Base-by-base conservation (phyloP, 1,140 invertebrate genomes). In the Hycleus cichorii region DNA sequence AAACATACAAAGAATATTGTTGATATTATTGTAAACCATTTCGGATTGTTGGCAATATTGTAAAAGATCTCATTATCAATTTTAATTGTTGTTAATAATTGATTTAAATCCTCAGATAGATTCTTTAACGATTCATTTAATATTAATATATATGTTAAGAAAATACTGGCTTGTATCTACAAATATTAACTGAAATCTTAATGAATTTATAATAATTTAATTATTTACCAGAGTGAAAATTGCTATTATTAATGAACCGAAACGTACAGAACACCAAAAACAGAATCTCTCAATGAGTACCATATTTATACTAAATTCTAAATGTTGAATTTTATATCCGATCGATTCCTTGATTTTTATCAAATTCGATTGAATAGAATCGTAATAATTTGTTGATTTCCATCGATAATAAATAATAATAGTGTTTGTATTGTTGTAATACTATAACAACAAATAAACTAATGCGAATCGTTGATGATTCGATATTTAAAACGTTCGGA, bases 211-310 rank as follows among this genome's bases (percentile, higher is more conserved):
- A 2, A 46, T 26, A 39, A 32, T 39, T 39, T 55, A n/a, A 11
- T 26, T 51, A 11, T 18, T 55, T 47, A 55, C 52, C 44, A 47
- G 7, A 24, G 52, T 55, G 9, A 56, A 40, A 26, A 59, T 42
- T 1, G 42, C 49, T n/a, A 42, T 45, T 24, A 63, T 32, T 12
- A 56, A 10, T 4, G 57, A 38, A 42, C 61, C 61, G 2, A 63
- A 39, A 32, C 61, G 43, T 38, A 63, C 45, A 26, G 61, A 63
- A 42, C 54, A 63, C 42, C 48, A 59, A 25, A 63, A 53, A 43
- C 61, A 63, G 40, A 39, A 63, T 27, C 42, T 55, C n/a, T 53
- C 47, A n/a, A 55, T 47, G 11, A 55, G 3, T n/a, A 46, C 44
- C 52, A 55, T 53, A 18, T 11, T 46, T 53, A 10, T 38, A 18